phyloP scores from a whole-genome alignment of 2,888 invertebrate species.

The Tenthredo livida region DNA sequence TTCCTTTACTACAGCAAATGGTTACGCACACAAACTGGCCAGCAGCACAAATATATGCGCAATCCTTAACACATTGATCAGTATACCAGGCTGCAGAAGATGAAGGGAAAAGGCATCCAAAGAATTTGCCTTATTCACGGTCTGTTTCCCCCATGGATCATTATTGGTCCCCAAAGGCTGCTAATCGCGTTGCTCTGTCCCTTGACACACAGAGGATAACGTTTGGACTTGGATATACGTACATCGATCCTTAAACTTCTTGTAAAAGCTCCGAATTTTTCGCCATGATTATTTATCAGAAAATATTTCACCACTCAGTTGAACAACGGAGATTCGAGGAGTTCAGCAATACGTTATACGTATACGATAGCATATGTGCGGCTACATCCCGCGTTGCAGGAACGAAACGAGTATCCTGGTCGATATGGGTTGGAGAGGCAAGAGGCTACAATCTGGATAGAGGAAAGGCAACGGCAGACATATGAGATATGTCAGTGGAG shows the following conservation, averaged over 20 bases:
- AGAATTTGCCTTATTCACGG: neutral
- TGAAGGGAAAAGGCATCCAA: slow-evolving; percentile 2
- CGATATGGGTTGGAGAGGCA: neutral
- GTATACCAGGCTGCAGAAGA: neutral
- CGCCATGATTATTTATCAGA: neutral
- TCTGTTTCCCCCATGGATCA: neutral
- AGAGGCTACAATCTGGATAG: neutral
- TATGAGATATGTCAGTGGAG: slow-evolving; percentile 44
- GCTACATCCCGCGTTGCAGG: neutral
- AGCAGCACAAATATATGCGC: slow-evolving; percentile 58
- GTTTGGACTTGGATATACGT: neutral
- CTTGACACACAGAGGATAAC: neutral
- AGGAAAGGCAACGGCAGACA: slow-evolving; percentile 9
- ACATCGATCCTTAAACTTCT: neutral
- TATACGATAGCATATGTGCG: neutral
- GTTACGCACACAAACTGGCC: neutral
- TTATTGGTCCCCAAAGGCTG: neutral
- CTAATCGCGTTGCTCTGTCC: neutral
- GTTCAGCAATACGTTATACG: neutral
- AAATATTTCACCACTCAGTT: neutral
- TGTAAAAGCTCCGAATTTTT: neutral
- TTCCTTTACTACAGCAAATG: slow-evolving; percentile 29
- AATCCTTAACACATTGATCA: slow-evolving; percentile 62
- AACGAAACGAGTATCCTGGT: neutral
- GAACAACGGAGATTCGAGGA: neutral